These are phyloP conservation scores for Cloeon dipterum DNA, from an alignment of 2,888 invertebrate species.

Conservation along the genomic window DNA sequence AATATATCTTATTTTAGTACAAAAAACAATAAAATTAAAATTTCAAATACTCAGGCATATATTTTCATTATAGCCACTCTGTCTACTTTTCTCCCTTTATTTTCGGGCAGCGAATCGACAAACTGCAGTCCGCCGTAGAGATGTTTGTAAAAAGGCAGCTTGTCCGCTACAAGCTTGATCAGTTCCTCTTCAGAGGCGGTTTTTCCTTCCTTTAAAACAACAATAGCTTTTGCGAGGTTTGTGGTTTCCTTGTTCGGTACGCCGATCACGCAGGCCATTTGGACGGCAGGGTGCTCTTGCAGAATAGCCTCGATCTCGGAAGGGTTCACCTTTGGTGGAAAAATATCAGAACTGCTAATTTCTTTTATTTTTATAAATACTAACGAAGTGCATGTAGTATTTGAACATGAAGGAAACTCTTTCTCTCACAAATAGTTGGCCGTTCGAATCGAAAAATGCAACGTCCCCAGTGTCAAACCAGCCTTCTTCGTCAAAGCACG, in stretches of 20 bases:
- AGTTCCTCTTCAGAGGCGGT: slow-evolving; percentile 2
- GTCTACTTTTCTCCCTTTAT: neutral
- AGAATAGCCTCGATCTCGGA: slow-evolving; percentile 2
- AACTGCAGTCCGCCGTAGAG: neutral
- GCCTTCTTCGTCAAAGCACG: too few species aligned
- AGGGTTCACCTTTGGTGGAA: slow-evolving; percentile 3
- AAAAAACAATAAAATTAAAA: too few species aligned
- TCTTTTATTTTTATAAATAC: too few species aligned
- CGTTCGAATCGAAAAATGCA: too few species aligned
- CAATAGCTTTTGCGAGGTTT: neutral
- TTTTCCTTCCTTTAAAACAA: slow-evolving; percentile 2
- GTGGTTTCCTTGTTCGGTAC: slow-evolving; percentile 3
- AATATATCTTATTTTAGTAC: too few species aligned
- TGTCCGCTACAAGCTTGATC: neutral
- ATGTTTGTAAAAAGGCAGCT: neutral
- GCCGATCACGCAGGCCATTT: slow-evolving; percentile 1
- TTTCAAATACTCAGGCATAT: too few species aligned
- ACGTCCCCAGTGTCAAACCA: too few species aligned
- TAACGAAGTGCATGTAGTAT: too few species aligned
- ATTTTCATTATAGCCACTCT: too few species aligned
- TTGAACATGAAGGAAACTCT: too few species aligned
- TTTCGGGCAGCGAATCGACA: neutral
- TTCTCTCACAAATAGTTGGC: too few species aligned
- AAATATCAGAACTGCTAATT: too few species aligned
- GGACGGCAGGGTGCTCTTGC: slow-evolving; percentile 2